These are phyloP conservation scores for Cotesia chilonis DNA, from an alignment of 1,140 invertebrate species.

Conservation along the genomic window DNA sequence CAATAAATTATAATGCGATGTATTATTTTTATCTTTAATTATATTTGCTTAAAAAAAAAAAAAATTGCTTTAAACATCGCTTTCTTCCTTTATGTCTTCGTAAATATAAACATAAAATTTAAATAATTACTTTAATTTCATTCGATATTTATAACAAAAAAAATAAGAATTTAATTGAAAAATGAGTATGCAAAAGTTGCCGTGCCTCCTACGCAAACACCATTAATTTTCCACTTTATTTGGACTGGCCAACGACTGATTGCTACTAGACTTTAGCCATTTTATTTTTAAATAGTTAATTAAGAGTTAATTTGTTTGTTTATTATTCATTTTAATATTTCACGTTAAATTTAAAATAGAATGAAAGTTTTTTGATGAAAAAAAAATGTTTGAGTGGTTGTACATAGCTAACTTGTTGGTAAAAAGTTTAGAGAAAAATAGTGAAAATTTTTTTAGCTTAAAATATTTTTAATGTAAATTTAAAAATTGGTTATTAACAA, in stretches of 20 bases:
- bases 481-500: no score
- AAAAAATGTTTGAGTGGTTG: no score
- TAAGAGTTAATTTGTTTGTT: not conserved
- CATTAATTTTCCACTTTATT: slow-evolving; percentile 27
- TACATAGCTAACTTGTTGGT: no score
- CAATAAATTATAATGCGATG: slow-evolving; percentile 19
- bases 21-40: slow-evolving; percentile 7
- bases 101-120: slow-evolving; percentile 28
- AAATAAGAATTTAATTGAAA: slow-evolving; percentile 20
- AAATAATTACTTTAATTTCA: not conserved
- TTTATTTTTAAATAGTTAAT: slow-evolving; percentile 4
- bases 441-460: no score
- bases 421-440: no score
- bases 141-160: not conserved
- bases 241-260: slow-evolving; percentile 29
- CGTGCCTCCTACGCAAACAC: slow-evolving; percentile 47
- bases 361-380: no score
- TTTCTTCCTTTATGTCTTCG: slow-evolving; percentile 45
- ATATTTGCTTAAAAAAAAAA: not conserved
- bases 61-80: slow-evolving; percentile 44
- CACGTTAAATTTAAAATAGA: no score
- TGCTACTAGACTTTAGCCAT: slow-evolving; percentile 14
- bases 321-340: not conserved
- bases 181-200: slow-evolving; percentile 42
- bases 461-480: no score